Percentiles rank a stretch among this genome's conserved stretches.
Evolutionary conservation across 2,888 invertebrate genomes (phyloP).

Genomic region (Odontocolon sp.): DNA sequence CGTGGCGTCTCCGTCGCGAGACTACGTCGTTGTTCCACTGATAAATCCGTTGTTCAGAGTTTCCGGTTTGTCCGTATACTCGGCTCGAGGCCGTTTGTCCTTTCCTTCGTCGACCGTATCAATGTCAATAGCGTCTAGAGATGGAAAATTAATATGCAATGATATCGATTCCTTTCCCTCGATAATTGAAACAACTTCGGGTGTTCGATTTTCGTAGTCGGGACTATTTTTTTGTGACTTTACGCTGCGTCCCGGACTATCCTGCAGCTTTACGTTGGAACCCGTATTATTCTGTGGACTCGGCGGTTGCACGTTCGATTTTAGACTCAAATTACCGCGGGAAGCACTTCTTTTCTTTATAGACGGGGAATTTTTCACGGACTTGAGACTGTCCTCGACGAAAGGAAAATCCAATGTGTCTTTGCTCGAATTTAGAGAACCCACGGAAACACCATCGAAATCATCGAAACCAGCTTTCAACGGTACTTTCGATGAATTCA

Average conservation of each 20-base stretch:
- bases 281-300: constrained; percentile 71
- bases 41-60: constrained; percentile 78
- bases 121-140: constrained; percentile 70
- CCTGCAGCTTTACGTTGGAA: constrained; percentile 23
- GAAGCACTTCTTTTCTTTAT: constrained; percentile 70
- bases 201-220: constrained; percentile 77
- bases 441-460: constrained; percentile 76
- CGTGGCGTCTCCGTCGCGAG: constrained; percentile 9
- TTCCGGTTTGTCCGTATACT: constrained; percentile 71
- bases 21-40: constrained; percentile 75
- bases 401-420: constrained; percentile 76
- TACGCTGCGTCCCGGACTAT: constrained; percentile 43
- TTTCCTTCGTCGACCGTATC: constrained; percentile 62
- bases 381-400: constrained; percentile 76
- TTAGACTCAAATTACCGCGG: constrained; percentile 71
- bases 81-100: constrained; percentile 60
- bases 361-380: constrained; percentile 75
- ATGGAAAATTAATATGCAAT: constrained; percentile 70
- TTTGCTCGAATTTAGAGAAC: constrained; percentile 75
- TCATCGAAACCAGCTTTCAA: constrained; percentile 78
- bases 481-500: constrained; percentile 75
- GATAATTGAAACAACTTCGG: constrained; percentile 67
- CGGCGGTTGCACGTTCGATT: constrained; percentile 71
- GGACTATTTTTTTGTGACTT: constrained; percentile 65
- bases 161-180: constrained; percentile 66